These are phyloP conservation scores for Copidosoma aretas DNA, from an alignment of 2,888 invertebrate species.

Conservation along the genomic window DNA sequence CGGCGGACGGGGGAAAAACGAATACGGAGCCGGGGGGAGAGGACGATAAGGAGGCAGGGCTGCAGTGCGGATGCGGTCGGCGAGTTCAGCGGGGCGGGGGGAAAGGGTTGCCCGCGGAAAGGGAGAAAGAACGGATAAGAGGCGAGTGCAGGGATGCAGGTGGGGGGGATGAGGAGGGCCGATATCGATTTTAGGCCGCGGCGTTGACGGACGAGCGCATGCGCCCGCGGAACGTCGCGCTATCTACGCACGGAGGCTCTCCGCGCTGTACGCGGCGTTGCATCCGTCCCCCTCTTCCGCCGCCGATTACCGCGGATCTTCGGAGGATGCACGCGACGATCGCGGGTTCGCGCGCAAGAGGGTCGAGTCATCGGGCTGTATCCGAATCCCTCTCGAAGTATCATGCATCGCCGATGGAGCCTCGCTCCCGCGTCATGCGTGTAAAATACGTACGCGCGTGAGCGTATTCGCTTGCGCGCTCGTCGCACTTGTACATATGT, in stretches of 20 bases:
- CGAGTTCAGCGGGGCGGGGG: background rate
- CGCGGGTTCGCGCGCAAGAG: no score
- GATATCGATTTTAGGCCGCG: slow-evolving; percentile 58
- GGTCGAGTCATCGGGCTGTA: slow-evolving; percentile 38
- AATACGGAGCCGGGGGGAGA: background rate
- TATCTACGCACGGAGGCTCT: slow-evolving; percentile 8
- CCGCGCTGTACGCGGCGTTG: no score
- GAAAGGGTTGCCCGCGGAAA: background rate
- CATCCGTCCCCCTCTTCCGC: no score
- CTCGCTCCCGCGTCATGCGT: slow-evolving; percentile 12
- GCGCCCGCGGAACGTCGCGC: slow-evolving; percentile 46
- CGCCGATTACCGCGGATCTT: no score
- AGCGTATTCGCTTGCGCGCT: slow-evolving; percentile 6
- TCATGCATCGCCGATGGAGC: slow-evolving; percentile 36
- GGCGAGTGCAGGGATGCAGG: background rate
- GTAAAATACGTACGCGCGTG: background rate
- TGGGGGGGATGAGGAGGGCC: slow-evolving; percentile 38
- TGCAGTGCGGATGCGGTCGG: no score
- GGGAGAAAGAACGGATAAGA: slow-evolving; percentile 15
- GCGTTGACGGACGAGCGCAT: slow-evolving; percentile 58
- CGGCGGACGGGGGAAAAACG: slow-evolving; percentile 29
- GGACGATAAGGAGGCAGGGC: background rate
- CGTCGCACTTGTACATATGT: background rate
- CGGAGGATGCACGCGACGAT: no score
- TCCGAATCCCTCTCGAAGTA: slow-evolving; percentile 39